Evolutionary conservation across 1,140 invertebrate species (phyloP), one percentile per base, ranked within the genome.

Genomic region (Neelides sp.): DNA sequence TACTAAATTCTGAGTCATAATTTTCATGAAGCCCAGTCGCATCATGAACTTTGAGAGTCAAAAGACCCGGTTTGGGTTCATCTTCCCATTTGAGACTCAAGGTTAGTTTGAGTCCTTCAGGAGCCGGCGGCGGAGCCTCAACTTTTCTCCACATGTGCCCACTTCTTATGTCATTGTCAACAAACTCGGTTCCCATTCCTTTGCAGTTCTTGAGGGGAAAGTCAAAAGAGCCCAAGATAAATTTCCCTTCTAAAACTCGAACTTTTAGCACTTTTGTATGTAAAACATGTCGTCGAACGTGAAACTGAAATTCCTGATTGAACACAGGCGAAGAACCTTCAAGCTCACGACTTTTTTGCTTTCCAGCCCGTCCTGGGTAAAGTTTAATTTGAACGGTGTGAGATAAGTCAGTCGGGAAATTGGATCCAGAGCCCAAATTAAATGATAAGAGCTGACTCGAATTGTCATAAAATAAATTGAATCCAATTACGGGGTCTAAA

Each of bases 191-290:
- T 13, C 48, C 50, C 20, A 59, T 41, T 2, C 50, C 51, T 34
- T 13, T 34, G 4, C 55, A 26, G 22, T 59, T 54, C 36, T 51
- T 56, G 24, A 59, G 15, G 15, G 58, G 50, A 12, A 59, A 23
- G 32, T 59, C 56, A 1, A 59, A 48, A 51, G 42, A 50, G 4
- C 58, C 58, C 15, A 59, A 26, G 4, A 59, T 10, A 17, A 19
- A 22, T 32, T 54, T 55, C 0, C 42, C 22, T 5, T 30, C 23
- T 20, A 59, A 23, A 7, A 55, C 58, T 28, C 54, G 36, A 4
- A 61, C 19, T 39, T 58, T 61, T 17, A 61, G 35, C 10, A 61
- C 42, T 48, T 58, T 61, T 10, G 55, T 61, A n/a, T 52, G 44
- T 3, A 61, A 26, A 7, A 54, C 48, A 5, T 39, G 19, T 42